phyloP scores from a whole-genome alignment of 1,140 invertebrate genomes.

The Pseudobourletiella spinata region DNA sequence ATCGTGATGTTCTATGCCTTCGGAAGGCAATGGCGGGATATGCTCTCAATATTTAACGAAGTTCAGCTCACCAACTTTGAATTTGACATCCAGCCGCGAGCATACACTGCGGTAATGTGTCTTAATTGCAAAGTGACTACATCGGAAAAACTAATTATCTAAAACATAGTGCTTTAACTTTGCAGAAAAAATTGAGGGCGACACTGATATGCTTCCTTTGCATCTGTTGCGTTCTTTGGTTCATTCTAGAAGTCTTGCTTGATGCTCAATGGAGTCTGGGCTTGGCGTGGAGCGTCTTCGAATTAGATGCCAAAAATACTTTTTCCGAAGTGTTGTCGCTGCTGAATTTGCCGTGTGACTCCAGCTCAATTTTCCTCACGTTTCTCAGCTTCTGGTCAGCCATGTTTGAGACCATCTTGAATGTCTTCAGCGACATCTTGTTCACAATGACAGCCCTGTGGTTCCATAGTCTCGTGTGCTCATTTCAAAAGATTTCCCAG shows the following conservation, averaged over 20 bases:
- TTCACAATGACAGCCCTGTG: conserved; percentile 3
- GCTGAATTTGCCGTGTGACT: neutral
- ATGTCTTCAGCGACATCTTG: conserved; percentile 9
- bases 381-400: neutral
- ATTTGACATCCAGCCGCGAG: neutral
- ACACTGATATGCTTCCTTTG: neutral
- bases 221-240: neutral
- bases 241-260: neutral
- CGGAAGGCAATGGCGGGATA: neutral
- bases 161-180: neutral
- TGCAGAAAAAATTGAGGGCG: neutral
- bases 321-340: neutral
- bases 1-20: neutral
- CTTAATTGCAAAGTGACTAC: neutral
- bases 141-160: neutral
- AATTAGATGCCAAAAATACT: neutral
- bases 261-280: conserved; percentile 1
- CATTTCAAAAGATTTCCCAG: neutral
- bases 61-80: neutral
- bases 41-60: conserved; percentile 1
- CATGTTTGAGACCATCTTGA: conserved; percentile 5
- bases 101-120: neutral
- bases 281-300: neutral
- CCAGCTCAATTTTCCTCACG: neutral
- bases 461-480: conserved; percentile 1